Evolutionary conservation across 2,797 vertebrate genomes (phyloP), one percentile per base, ranked within the genome.

Genomic region (Gymnodraco acuticeps): DNA sequence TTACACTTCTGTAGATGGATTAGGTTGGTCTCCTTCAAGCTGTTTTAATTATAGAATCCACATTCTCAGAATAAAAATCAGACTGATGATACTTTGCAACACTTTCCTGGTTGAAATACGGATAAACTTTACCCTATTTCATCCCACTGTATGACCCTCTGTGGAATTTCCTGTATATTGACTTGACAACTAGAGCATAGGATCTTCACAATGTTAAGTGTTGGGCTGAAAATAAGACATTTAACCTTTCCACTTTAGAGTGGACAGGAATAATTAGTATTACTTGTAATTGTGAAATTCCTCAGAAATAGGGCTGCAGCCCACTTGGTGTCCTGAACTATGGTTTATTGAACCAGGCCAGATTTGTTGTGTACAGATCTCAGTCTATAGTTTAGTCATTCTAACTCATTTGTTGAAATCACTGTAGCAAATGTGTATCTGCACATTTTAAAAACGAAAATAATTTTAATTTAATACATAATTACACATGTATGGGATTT

Each of bases 1-100:
- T 89, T 71, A 82, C 77, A 66, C 59, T 65, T 65, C 42, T 73
- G 65, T 20, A 50, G 68, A 63, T 23, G 54, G 62, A 86, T 75
- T 20, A 56, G 74, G 53, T 52, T 45, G 31, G 42, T 23, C 14
- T 38, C 53, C 74, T 82, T 82, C 47, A 81, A 68, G 70, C 43
- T 59, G 45, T 56, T 83, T 75, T 70, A 71, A 74, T 75, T 46
- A 78, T 4, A 0, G 5, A 60, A 31, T 51, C 16, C 23, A 73
- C 47, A 53, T 75, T 64, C 51, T 68, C 15, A 17, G 16, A 70
- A 41, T 61, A 16, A 62, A 20, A 31, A 27, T 27, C 27, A 5
- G 10, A 50, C 56, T 33, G 13, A 33, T 20, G n/a, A 59, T 14
- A 17, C 14, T 14, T 46, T 59, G 60, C 20, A 17, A 19, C 33